Evolutionary conservation across 1,140 invertebrate species (phyloP), one percentile per base, ranked within the genome.

Genomic region (Penaeus japonicus): DNA sequence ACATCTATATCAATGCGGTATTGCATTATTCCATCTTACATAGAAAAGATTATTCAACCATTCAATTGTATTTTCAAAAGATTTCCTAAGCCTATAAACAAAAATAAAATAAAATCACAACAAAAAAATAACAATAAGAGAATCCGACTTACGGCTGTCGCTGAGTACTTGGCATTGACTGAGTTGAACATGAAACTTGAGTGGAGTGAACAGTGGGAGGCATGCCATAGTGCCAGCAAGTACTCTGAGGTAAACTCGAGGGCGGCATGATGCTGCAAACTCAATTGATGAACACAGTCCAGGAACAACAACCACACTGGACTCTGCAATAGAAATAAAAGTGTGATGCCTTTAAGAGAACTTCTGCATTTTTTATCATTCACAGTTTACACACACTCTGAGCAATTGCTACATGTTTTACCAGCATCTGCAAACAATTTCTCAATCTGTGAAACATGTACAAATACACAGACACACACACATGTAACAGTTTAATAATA

Each of bases 221-320:
- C 95, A 93, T 99, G 98, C 97, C 97, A 98, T 4, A 99, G 92
- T 0, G 96, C 96, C 10, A 96, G 97, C 65, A 99, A 94, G 93
- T 98, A 98, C 0, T 96, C 97, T 93, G 98, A 97, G 7, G 96
- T 96, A 93, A 98, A 98, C 93, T 98, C 96, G 93, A 99, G 98
- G 84, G 95, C 94, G 1, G 95, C 93, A 17, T 97, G 97, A 93
- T 96, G 97, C 93, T 99, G 97, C 91, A 96, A 95, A 86, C 95
- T 93, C 54, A 99, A 93, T 93, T 99, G 98, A 96, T 97, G 98
- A 77, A 97, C 96, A 93, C 97, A 98, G 92, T 99, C 98, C 89
- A 99, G 94, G 92, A 97, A 99, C 70, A 99, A 92, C 32, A 98
- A 94, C 92, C 98, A 97, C 65, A 98, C 93, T 0, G 97, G 97